Conservation (phyloP, 53 echinoderm and acorn worm species). For the Echinarachnius parma region DNA sequence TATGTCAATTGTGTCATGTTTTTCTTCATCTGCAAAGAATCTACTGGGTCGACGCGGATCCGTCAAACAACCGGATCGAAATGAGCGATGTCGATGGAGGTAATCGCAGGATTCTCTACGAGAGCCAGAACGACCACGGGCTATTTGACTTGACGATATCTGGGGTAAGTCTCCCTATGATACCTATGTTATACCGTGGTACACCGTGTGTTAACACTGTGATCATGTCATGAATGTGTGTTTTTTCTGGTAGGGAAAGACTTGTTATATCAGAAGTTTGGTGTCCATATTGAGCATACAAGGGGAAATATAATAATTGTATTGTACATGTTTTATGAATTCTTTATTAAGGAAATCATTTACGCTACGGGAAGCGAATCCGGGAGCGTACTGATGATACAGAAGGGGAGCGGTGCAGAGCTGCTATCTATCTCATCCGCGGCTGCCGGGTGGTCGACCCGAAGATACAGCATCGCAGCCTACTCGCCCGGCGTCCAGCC, state of each 20-base stretch:
- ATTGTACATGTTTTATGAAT: no score
- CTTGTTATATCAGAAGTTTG: no score
- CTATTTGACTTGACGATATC: constrained; percentile 50
- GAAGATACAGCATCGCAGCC: constrained; percentile 55
- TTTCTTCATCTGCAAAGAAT: constrained; percentile 19
- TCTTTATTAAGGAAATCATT: constrained; percentile 55
- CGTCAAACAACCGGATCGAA: constrained; percentile 39
- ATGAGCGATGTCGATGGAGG: constrained; percentile 37
- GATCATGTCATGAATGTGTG: no score
- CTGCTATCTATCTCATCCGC: no score
- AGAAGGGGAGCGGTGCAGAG: constrained; percentile 25
- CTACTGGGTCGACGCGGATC: constrained; percentile 51
- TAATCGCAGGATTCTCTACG: constrained; percentile 16
- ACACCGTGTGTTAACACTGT: no score
- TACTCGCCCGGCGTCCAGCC: constrained; percentile 60
- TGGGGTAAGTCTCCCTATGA: constrained; percentile 52
- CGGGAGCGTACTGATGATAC: constrained; percentile 40
- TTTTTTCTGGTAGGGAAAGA: no score
- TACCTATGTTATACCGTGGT: no score
- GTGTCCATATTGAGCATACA: no score
- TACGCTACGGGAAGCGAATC: constrained; percentile 64
- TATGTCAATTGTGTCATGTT: no score
- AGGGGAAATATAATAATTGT: no score
- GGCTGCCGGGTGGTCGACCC: no score
- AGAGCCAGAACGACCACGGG: neutral